Base-by-base conservation (phyloP, 2,113 vertebrate species). In the Leptodactylus fuscus region DNA sequence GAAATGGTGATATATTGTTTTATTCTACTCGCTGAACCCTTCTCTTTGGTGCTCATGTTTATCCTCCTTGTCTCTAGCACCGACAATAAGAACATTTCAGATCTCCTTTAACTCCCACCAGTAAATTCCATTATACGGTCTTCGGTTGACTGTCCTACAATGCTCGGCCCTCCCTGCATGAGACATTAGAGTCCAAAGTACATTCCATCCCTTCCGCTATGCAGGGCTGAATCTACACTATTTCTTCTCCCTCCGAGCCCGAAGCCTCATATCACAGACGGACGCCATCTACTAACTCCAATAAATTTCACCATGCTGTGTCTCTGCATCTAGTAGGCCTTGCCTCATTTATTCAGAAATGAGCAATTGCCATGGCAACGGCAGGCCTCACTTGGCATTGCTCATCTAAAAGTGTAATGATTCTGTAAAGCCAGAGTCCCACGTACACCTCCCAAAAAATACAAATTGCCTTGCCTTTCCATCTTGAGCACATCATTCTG, bases 271-370 rank as follows among this genome's bases (percentile, higher is more conserved):
- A 80, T 85, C 83, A 85, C 83, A 85, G 83, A 85, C 83, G 65
- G 76, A 85, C 65, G n/a, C 83, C 60, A 80, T 85, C 83, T 80
- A 85, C 83, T 80, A 85, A 80, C 83, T 85, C 62, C 65, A 80
- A 80, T 85, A 85, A 85, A 85, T 85, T 85, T 85, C 60, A 78
- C 62, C 83, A 80, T 53, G 62, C 83, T 85, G 83, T 85, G 83
- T 71, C 75, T 80, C 76, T 85, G 83, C 83, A 71, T 80, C 62
- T 85, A 85, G 62, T 85, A 85, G 83, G 83, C 83, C 83, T 85
- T 85, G 83, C 83, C 83, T 85, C 76, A 85, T 85, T 85, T 85
- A 85, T 85, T 85, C 83, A 85, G 75, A 85, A 85, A 85, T 85
- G 83, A 85, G 83, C 83, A 85, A 85, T 85, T 85, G 76, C 76